Evolutionary conservation across 2,797 vertebrate genomes (phyloP).

Genomic region (Cyclopterus lumpus): DNA sequence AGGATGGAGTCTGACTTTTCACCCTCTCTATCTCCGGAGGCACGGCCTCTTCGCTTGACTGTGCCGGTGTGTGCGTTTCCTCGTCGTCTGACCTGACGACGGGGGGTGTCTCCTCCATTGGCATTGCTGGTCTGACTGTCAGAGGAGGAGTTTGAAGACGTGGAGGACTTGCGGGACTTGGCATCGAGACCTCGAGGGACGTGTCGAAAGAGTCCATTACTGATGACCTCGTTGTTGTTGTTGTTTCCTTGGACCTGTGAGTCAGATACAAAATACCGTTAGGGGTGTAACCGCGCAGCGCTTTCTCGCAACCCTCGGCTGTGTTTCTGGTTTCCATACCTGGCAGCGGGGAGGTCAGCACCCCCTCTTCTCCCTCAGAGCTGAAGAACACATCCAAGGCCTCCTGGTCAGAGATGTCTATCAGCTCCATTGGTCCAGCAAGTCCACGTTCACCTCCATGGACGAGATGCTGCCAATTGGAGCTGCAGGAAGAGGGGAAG

Average conservation of each 20-base stretch:
- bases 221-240: slow-evolving; percentile 66
- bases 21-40: slow-evolving; percentile 40
- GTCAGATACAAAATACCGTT: background rate
- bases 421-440: slow-evolving; percentile 95
- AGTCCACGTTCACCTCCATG: slow-evolving; percentile 98
- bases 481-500: slow-evolving; percentile 57
- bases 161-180: slow-evolving; percentile 89
- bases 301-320: background rate
- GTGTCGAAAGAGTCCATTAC: slow-evolving; percentile 84
- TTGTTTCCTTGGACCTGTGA: slow-evolving; percentile 62
- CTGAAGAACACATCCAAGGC: slow-evolving; percentile 92
- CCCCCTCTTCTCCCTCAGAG: slow-evolving; percentile 85
- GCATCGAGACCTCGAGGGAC: slow-evolving; percentile 78
- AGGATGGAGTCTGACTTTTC: slow-evolving; percentile 40
- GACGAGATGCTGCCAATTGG: slow-evolving; percentile 90
- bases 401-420: slow-evolving; percentile 94
- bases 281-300: background rate
- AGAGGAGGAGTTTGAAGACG: slow-evolving; percentile 88
- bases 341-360: slow-evolving; percentile 78
- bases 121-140: slow-evolving; percentile 87
- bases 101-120: slow-evolving; percentile 83
- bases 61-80: slow-evolving; percentile 79
- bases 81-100: slow-evolving; percentile 87
- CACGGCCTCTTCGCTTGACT: slow-evolving; percentile 41
- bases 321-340: slow-evolving; percentile 70